Base-by-base conservation (phyloP, 2,888 invertebrate species). In the Meloe dianella region DNA sequence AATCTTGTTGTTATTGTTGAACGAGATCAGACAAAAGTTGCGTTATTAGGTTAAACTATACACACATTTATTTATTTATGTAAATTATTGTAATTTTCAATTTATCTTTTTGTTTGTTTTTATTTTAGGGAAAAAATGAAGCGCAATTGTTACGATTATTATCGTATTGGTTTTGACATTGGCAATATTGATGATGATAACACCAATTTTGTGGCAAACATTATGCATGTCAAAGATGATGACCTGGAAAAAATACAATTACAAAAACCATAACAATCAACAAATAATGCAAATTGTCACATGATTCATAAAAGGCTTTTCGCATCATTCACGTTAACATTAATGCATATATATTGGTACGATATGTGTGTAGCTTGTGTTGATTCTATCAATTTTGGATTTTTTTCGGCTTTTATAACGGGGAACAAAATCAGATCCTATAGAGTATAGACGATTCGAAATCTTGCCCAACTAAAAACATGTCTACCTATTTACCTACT, bases 81-180 rank as follows among this genome's bases (percentile, higher is more conserved):
- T 65, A 68, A 68, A 68, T 68, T 38, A 58, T 61, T 58, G 57
- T 59, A 66, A 66, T 69, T 64, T 41, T 41, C 17, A 41, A n/a
- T n/a, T n/a, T n/a, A n/a, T n/a, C n/a, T n/a, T n/a, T n/a, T 38
- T 38, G 12, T 38, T n/a, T 38, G 4, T 32, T 41, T 41, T 35
- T 14, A 35, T 12, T 3, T 6, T 5, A 41, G 6, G 17, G 41
- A 57, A 63, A 69, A 73, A 72, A 68, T 74, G 65, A 74, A 68
- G 67, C 74, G 74, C 70, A 73, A 69, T 73, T 74, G 66, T 70
- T 63, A 69, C 67, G 27, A n/a, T n/a, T n/a, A n/a, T n/a, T 38
- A 71, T 72, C 68, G 69, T 67, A n/a, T 24, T 63, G 64, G 69
- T 73, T 73, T 71, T 74, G 71, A 69, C 74, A 74, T 71, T 73